These are phyloP conservation scores for Cinara cedri DNA, from an alignment of 2,888 invertebrate species.

Conservation along the genomic window DNA sequence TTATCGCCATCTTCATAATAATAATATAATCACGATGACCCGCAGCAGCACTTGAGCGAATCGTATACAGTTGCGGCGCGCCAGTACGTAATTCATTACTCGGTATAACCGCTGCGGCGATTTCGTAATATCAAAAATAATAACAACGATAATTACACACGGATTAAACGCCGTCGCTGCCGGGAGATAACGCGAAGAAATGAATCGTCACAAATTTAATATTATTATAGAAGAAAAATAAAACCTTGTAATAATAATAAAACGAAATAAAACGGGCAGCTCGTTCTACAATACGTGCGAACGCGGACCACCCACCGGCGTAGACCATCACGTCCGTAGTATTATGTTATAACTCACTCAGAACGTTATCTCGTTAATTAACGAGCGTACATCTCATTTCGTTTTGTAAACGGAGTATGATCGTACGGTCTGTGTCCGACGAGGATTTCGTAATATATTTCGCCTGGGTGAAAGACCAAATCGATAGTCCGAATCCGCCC, in stretches of 20 bases:
- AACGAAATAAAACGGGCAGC: conserved; percentile 5
- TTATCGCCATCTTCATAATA: too few species aligned
- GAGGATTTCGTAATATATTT: background rate
- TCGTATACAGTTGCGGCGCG: too few species aligned
- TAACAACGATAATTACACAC: background rate
- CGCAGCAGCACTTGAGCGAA: too few species aligned
- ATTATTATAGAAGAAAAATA: background rate
- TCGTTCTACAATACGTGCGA: conserved; percentile 19
- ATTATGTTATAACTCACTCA: background rate
- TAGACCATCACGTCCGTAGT: background rate
- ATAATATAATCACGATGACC: too few species aligned
- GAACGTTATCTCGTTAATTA: conserved; percentile 28
- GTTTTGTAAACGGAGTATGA: conserved; percentile 17
- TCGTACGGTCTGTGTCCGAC: background rate
- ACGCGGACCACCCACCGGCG: conserved; percentile 24
- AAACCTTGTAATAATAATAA: conserved; percentile 28
- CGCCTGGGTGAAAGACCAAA: too few species aligned
- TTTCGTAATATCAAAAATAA: background rate
- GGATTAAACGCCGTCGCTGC: background rate
- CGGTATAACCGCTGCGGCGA: background rate
- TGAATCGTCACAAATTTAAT: background rate
- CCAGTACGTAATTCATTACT: too few species aligned
- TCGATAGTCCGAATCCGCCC: too few species aligned
- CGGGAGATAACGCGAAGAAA: background rate
- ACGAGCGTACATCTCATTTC: conserved; percentile 26